Evolutionary conservation across 2,113 vertebrate species (phyloP).

Genomic region (Lasiurus cinereus): DNA sequence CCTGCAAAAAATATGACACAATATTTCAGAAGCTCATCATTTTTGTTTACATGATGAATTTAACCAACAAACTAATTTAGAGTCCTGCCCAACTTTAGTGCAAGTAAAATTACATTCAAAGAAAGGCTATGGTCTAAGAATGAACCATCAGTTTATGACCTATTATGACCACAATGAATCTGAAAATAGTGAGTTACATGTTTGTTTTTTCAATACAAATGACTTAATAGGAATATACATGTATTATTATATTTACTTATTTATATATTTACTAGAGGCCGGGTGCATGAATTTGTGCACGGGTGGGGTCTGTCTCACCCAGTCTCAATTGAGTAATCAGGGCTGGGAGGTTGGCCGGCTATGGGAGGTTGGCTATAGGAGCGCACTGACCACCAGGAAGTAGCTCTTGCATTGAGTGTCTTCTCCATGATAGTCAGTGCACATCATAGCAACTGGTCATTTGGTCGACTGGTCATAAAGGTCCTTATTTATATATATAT

Average conservation of each 20-base stretch:
- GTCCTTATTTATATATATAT: no score
- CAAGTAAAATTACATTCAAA: neutral
- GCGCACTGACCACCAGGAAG: no score
- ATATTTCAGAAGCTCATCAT: neutral
- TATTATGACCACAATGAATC: neutral
- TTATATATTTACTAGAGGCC: neutral
- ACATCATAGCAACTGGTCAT: no score
- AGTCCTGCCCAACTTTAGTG: neutral
- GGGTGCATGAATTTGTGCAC: no score
- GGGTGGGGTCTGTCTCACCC: no score
- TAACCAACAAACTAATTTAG: neutral
- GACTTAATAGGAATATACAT: neutral
- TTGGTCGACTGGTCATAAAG: no score
- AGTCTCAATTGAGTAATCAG: no score
- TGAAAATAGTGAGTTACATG: neutral
- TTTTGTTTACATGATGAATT: neutral
- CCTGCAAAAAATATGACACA: neutral
- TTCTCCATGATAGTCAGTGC: no score
- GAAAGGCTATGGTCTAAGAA: neutral
- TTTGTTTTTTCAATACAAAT: neutral
- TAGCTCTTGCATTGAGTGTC: no score
- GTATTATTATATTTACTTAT: neutral
- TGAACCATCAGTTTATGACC: neutral
- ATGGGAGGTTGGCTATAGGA: no score
- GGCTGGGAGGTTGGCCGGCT: no score